Evolutionary conservation across 2,888 invertebrate genomes (phyloP), one percentile per base, ranked within the genome.

Genomic region (Ceramica pisi): DNA sequence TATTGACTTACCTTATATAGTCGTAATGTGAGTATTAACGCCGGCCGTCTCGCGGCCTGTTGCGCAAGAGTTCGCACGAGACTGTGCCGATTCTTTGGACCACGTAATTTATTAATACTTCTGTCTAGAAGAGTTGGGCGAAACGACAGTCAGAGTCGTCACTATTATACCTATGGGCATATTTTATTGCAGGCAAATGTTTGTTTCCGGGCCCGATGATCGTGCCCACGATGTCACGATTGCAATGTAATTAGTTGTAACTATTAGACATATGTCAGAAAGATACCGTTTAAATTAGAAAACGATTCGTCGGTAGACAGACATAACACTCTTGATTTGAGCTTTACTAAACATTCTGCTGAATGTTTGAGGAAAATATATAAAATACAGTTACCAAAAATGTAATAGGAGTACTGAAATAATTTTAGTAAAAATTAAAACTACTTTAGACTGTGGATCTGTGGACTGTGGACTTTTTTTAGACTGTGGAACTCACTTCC

Each of bases 81-180:
- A 95, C 95, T 95, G 95, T 90, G 94, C 90, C 89, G 91, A 91
- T 92, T 92, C 92, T 90, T 89, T 88, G 82, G 84, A 85, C 87
- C 88, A 90, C 93, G 91, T 94, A 94, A 94, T 94, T 94, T 95
- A 95, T 95, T 94, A 94, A 95, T 92, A 92, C 92, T 85, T 89
- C 82, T 85, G 82, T 90, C 83, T 84, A 90, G 91, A 91, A 82
- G 74, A 90, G 81, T 77, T 78, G 80, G 80, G 78, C 70, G 69
- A 77, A 61, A 69, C 64, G 62, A 80, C 71, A 64, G 12, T 68
- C 74, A 66, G 67, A 80, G 60, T 46, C 76, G 68, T 72, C 79
- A 75, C 60, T 76, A 59, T 87, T 83, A 74, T 84, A 76, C 71
- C 70, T 81, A 78, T 65, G 26, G 56, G 69, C 76, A 85, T 83